Percentiles rank a stretch among this genome's conserved stretches.
These are phyloP conservation scores for Azorinus chamasolen DNA, from an alignment of 2,888 invertebrate genomes.

Conservation along the genomic window DNA sequence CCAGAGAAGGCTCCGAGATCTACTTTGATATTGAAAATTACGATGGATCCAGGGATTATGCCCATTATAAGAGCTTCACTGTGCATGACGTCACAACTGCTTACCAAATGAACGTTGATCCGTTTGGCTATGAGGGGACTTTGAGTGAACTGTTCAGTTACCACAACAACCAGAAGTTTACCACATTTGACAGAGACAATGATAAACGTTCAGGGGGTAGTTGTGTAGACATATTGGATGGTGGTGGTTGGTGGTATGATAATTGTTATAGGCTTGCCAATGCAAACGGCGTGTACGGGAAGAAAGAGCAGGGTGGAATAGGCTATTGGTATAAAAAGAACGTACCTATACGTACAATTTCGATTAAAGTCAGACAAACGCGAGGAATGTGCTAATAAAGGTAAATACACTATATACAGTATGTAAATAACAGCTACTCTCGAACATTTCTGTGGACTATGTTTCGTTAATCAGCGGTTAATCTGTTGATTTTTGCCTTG, in stretches of 20 bases:
- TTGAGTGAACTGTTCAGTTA: no score
- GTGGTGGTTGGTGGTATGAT: conserved; percentile 47
- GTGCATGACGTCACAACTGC: conserved; percentile 42
- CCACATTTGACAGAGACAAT: no score
- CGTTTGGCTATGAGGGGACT: no score
- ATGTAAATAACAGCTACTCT: no score
- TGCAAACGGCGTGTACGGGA: conserved; percentile 42
- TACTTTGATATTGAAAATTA: no score
- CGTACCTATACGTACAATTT: neutral
- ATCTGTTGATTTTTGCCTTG: no score
- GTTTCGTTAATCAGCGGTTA: no score
- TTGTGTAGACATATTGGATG: conserved; percentile 13
- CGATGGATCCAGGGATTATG: conserved; percentile 22
- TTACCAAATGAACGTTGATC: no score
- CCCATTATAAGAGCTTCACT: conserved; percentile 40
- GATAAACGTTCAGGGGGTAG: conserved; percentile 1
- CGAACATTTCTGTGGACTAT: no score
- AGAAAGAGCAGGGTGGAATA: conserved; percentile 26
- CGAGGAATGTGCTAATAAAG: conserved; percentile 1
- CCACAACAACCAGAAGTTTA: no score
- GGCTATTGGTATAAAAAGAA: conserved; percentile 21
- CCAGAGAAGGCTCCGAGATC: no score
- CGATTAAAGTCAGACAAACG: conserved; percentile 6
- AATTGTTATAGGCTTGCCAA: conserved; percentile 36
- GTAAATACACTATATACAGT: no score